Conservation (phyloP, 2,888 invertebrate species). For the Conops quadrifasciatus region DNA sequence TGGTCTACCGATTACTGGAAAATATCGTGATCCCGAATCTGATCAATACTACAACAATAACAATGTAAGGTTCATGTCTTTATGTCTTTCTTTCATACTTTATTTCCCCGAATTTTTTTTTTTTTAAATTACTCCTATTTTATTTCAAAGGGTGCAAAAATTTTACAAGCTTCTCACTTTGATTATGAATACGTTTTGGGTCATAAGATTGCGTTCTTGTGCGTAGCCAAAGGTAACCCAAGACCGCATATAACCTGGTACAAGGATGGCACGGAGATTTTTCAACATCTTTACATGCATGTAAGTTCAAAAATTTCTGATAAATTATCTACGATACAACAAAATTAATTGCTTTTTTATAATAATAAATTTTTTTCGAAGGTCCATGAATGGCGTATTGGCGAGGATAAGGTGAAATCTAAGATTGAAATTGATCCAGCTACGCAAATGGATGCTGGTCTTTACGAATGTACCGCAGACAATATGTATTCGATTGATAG, state of each 20-base stretch:
- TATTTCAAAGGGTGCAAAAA: constrained; percentile 83
- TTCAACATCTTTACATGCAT: constrained; percentile 86
- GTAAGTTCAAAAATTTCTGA: constrained; percentile 67
- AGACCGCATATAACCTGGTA: constrained; percentile 95
- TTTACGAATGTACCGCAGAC: constrained; percentile 92
- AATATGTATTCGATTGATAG: constrained; percentile 93
- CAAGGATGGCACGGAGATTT: constrained; percentile 93
- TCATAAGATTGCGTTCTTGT: constrained; percentile 92
- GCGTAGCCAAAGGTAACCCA: constrained; percentile 89
- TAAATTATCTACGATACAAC: not conserved
- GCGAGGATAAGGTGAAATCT: constrained; percentile 83
- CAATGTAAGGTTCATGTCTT: constrained; percentile 68
- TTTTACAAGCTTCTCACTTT: constrained; percentile 87
- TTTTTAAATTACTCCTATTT: not conserved
- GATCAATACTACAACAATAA: constrained; percentile 91
- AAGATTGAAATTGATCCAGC: constrained; percentile 95
- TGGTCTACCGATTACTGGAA: constrained; percentile 86
- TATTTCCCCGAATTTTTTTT: not conserved
- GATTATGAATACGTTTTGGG: constrained; percentile 93
- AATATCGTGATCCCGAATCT: constrained; percentile 88
- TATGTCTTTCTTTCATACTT: not conserved
- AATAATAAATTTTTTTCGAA: constrained; percentile 54
- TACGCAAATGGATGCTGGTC: constrained; percentile 95
- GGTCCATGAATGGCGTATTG: constrained; percentile 91
- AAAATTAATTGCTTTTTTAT: not conserved